Base-by-base conservation (phyloP, 37 sponge, comb jelly and placozoan genomes). In the Geodia barretti region DNA sequence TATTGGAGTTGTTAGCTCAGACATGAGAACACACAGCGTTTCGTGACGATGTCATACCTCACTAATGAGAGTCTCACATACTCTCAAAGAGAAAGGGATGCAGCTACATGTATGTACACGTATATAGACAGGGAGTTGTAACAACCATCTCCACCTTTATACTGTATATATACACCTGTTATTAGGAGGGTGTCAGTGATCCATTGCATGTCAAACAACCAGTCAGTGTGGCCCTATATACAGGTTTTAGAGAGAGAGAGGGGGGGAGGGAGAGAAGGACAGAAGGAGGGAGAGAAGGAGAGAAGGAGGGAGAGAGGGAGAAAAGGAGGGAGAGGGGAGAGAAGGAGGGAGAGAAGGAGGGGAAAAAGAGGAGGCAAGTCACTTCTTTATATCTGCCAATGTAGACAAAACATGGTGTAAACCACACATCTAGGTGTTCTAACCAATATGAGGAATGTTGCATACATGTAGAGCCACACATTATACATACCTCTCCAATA, bases 151-250 rank as follows among this genome's bases (percentile, higher is more conserved):
- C n/a, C n/a, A n/a, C n/a, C n/a, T 40, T 30, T n/a, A n/a, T n/a
- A 31, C 23, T 62, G 47, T 25, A 1, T 41, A n/a, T n/a, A n/a
- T n/a, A 41, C 36, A 28, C 96, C 96, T 82, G 97, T 76, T 14
- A 96, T 86, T 30, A 96, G 64, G 4, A 90, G 26, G 60, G 43
- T 69, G 41, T 93, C 83, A 23, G 70, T 74, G 26, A 96, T 39
- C 97, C 97, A 96, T 31, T 70, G 69, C 21, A 82, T 41, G 34
- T 92, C 85, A 88, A 96, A 96, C 62, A 96, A 82, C 97, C 97
- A 96, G 64, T 96, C 93, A 41, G 76, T 74, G 63, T 96, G 97
- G 26, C 85, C 87, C 93, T 93, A 41, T 34, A 73, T n/a, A n/a
- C n/a, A n/a, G n/a, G n/a, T n/a, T n/a, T n/a, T n/a, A n/a, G 75